Evolutionary conservation across 1,140 invertebrate genomes (phyloP), one percentile per base, ranked within the genome.

Genomic region (Diprion similis): DNA sequence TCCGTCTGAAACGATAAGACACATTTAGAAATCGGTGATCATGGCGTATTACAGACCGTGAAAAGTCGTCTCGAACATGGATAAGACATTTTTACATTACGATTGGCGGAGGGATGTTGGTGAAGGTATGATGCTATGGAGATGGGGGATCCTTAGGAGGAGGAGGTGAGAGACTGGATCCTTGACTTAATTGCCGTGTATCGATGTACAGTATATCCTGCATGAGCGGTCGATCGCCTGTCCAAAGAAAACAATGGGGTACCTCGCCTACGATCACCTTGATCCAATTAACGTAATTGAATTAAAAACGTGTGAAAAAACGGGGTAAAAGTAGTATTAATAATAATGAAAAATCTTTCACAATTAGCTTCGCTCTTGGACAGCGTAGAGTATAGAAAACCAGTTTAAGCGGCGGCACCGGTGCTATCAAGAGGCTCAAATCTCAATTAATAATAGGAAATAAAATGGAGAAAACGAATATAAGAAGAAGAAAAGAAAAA

Each of bases 1-100:
- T 83, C 82, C 10, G 80, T 81, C 82, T 83, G 76, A 3, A 78
- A 83, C 37, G 59, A 3, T 18, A 64, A 64, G 59, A 64, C 13
- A 15, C 13, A 64, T 64, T 64, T 1, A 15, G 13, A 4, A 15
- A 64, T 64, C 13, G 17, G 17, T 15, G 17, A 7, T 64, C 8
- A 17, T 7, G 13, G 59, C 59, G 17, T 15, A 3, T 15, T 7
- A 15, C 13, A 4, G 59, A 64, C 17, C 59, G 59, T 4, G 17
- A 64, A 64, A 64, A 64, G 17, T 64, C 13, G 1, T 37, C 24
- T 37, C 24, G 24, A 37, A 4, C 24, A 37, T 37, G 24, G 24
- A 65, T 7, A 65, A 65, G 15, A 65, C 18, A n/a, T n/a, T n/a
- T n/a, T n/a, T n/a, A n/a, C n/a, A n/a, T n/a, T n/a, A n/a, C n/a